phyloP scores from a whole-genome alignment of 2,797 vertebrate species.

The Syncerus caffer region DNA sequence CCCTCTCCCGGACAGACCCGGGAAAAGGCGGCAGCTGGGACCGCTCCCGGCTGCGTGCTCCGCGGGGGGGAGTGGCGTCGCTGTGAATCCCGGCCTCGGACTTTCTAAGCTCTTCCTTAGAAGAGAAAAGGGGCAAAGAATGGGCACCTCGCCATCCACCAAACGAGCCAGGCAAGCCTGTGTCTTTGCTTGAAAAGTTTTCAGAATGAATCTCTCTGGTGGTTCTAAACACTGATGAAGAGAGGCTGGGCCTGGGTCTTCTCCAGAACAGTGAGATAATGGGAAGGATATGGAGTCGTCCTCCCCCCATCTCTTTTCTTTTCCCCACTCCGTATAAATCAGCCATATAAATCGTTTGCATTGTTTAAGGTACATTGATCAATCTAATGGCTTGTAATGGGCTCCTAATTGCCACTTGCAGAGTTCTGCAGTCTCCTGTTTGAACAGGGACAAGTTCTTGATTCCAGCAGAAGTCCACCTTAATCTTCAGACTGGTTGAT shows the following conservation, averaged over 20 bases:
- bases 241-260: constrained; percentile 79
- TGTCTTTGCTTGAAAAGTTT: constrained; percentile 83
- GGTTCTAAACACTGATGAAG: constrained; percentile 87
- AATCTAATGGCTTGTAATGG: constrained; percentile 99
- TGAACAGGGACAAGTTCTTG: constrained; percentile 86
- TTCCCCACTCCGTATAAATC: constrained; percentile 79
- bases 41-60: not conserved
- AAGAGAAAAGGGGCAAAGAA: constrained; percentile 74
- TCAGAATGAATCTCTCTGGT: constrained; percentile 90
- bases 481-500: constrained; percentile 72
- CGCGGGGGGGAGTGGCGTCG: not conserved
- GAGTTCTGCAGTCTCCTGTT: constrained; percentile 88
- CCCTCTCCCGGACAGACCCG: constrained; percentile 29
- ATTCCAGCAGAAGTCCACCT: constrained; percentile 78
- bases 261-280: constrained; percentile 86
- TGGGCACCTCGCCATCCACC: constrained; percentile 78
- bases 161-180: constrained; percentile 81
- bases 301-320: not conserved
- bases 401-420: constrained; percentile 95
- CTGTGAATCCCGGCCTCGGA: constrained; percentile 75
- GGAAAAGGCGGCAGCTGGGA: constrained; percentile 34
- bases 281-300: constrained; percentile 82
- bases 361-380: constrained; percentile 99
- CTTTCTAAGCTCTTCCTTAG: constrained; percentile 79
- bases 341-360: constrained; percentile 96